Percentiles rank a stretch among this genome's conserved stretches.
phyloP scores from a whole-genome alignment of 2,888 invertebrate genomes.

The Protophormia terraenovae region DNA sequence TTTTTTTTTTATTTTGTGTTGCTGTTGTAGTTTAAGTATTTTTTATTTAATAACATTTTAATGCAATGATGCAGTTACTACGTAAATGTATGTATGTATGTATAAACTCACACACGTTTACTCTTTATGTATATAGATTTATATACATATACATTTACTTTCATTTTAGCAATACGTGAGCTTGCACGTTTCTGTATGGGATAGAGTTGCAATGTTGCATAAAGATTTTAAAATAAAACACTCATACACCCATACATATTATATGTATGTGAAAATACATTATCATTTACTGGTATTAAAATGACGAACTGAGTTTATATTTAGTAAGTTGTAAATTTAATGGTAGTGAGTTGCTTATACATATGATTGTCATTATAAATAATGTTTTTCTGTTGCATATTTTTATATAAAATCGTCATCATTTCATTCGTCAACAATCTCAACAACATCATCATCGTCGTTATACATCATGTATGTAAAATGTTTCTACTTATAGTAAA shows the following conservation, averaged over 20 bases:
- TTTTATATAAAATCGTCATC: slow-evolving; percentile 18
- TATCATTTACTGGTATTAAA: neutral
- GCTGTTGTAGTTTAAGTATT: neutral
- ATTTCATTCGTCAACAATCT: slow-evolving; percentile 26
- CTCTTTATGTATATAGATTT: neutral
- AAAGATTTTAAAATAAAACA: slow-evolving; percentile 8
- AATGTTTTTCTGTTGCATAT: slow-evolving; percentile 25
- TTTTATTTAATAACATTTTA: slow-evolving; percentile 62
- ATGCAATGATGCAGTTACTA: slow-evolving; percentile 55
- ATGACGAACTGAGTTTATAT: neutral
- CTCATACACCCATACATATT: no score
- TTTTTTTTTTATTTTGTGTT: neutral
- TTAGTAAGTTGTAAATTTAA: neutral
- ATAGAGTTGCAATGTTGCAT: slow-evolving; percentile 8
- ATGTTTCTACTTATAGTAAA: slow-evolving; percentile 58
- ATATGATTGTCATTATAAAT: slow-evolving; percentile 52
- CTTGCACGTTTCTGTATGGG: neutral
- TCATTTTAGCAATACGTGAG: neutral
- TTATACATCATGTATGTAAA: slow-evolving; percentile 51
- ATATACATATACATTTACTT: no score
- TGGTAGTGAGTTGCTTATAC: slow-evolving; percentile 24
- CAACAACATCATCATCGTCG: slow-evolving; percentile 17
- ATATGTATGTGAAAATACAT: no score
- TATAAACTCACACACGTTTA: neutral
- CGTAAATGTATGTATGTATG: neutral